Conservation (phyloP, 1,140 invertebrate genomes). For the Zaprionus africanus region DNA sequence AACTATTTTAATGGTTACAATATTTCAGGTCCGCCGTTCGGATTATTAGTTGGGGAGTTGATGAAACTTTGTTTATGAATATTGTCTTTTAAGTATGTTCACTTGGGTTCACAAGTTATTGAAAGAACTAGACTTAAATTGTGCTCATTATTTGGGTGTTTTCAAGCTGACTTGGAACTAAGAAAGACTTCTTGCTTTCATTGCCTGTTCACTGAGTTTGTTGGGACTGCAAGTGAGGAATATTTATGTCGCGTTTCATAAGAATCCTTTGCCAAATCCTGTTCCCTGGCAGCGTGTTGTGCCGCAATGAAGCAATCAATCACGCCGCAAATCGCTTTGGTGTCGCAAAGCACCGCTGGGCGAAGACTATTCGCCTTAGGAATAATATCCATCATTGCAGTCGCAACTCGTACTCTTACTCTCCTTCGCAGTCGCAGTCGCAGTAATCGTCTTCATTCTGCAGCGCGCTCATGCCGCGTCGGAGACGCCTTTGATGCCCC, state of each 20-base stretch:
- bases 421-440: constrained; percentile 15
- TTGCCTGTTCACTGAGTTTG: background rate
- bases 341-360: constrained; percentile 80
- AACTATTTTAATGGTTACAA: constrained; percentile 49
- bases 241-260: constrained; percentile 56
- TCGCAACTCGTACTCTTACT: constrained; percentile 26
- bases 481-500: constrained; percentile 78
- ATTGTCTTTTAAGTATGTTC: constrained; percentile 66
- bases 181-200: background rate
- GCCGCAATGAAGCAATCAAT: constrained; percentile 78
- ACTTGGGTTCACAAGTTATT: background rate
- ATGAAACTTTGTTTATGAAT: constrained; percentile 72
- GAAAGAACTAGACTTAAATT: no score
- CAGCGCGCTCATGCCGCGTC: constrained; percentile 62
- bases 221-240: constrained; percentile 23
- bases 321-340: constrained; percentile 77
- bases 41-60: constrained; percentile 41
- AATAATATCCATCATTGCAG: constrained; percentile 81
- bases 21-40: constrained; percentile 35
- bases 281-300: constrained; percentile 59
- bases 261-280: constrained; percentile 62
- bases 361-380: constrained; percentile 81
- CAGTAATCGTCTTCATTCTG: constrained; percentile 78
- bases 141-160: background rate
- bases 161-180: background rate